Evolutionary conservation across 2,888 invertebrate genomes (phyloP).

Genomic region (Camponotus fellah): DNA sequence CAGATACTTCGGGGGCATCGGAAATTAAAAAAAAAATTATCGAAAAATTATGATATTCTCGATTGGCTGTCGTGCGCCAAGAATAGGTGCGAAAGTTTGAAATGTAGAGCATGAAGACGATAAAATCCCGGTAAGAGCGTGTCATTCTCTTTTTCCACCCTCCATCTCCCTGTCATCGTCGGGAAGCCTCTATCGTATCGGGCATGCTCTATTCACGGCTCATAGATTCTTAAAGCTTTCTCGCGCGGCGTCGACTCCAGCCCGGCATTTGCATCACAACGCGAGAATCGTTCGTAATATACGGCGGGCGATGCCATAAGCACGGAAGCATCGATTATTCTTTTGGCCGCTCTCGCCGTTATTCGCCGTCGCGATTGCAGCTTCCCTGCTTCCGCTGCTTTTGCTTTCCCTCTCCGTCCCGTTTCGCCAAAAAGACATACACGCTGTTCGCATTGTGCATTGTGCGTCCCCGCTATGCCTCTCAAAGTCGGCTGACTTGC

Average conservation of each 20-base stretch:
- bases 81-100: not conserved
- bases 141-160: slow-evolving; percentile 12
- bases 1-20: not conserved
- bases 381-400: slow-evolving; percentile 1
- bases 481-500: slow-evolving; percentile 33
- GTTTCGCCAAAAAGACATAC: slow-evolving; percentile 28
- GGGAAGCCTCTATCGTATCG: slow-evolving; percentile 29
- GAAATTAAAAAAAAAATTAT: not conserved
- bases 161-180: slow-evolving; percentile 29
- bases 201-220: slow-evolving; percentile 47
- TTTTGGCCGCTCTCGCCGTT: slow-evolving; percentile 50
- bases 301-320: slow-evolving; percentile 53
- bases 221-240: slow-evolving; percentile 58
- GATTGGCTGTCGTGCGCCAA: not conserved
- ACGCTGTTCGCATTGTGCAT: slow-evolving; percentile 44
- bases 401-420: not conserved
- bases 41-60: not conserved
- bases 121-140: slow-evolving; percentile 19
- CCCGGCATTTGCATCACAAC: slow-evolving; percentile 55
- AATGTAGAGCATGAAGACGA: slow-evolving; percentile 19
- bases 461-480: slow-evolving; percentile 17
- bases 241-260: slow-evolving; percentile 41
- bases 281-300: slow-evolving; percentile 58
- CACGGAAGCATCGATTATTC: slow-evolving; percentile 58
- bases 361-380: slow-evolving; percentile 62